phyloP scores from a whole-genome alignment of 2,113 vertebrate genomes.

The Opisthocomus hoazin region DNA sequence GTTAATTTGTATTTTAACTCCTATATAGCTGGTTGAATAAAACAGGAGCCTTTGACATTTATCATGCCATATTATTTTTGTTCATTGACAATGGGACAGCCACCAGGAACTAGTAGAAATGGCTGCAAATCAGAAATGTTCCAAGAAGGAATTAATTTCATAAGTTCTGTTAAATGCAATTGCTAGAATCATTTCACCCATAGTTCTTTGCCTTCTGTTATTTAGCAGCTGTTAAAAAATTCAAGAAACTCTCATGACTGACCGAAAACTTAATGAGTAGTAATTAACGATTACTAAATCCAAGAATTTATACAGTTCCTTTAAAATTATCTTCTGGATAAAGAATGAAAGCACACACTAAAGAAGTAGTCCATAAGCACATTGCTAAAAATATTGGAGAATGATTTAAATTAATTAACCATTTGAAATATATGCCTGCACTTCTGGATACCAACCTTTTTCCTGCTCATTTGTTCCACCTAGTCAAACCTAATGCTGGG shows the following conservation, averaged over 20 bases:
- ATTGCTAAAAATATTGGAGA: background rate
- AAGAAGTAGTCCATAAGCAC: background rate
- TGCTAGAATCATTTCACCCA: background rate
- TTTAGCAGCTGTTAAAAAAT: background rate
- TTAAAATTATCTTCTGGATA: background rate
- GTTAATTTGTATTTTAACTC: background rate
- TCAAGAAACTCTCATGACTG: background rate
- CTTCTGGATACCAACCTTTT: background rate
- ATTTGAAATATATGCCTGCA: background rate
- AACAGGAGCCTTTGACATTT: background rate
- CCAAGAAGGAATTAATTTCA: background rate
- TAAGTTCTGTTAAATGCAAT: background rate
- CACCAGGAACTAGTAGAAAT: background rate
- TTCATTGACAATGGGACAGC: background rate
- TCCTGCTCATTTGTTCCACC: background rate
- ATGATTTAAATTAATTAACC: background rate
- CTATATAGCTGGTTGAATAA: background rate
- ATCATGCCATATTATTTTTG: background rate
- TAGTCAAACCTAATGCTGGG: background rate
- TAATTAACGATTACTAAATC: background rate
- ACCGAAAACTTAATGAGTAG: background rate
- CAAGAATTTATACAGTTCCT: background rate
- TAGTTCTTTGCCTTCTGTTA: background rate
- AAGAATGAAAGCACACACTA: background rate
- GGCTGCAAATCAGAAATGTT: background rate